A percentile compares a stretch with the other conserved stretches of the same genome.
phyloP scores from a whole-genome alignment of 2,113 vertebrate genomes.

The Dromaius novaehollandiae region DNA sequence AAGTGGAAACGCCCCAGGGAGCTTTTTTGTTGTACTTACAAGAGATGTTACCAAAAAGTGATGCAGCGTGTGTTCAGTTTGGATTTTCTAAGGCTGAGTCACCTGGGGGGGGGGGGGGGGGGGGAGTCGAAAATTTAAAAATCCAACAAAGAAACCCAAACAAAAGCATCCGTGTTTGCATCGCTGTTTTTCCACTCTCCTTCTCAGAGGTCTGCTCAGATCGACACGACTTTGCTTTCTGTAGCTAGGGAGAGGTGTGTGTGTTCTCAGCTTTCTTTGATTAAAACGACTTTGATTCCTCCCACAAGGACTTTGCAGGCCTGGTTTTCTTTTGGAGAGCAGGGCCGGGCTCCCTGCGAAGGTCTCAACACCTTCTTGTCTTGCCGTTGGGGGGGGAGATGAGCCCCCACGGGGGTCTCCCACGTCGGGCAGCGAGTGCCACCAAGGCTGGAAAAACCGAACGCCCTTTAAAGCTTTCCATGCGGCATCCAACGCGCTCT shows the following conservation, averaged over 20 bases:
- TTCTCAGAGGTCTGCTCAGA: neutral
- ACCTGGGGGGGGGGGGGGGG: neutral
- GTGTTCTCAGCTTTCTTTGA: neutral
- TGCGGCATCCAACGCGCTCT: neutral
- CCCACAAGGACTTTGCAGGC: neutral
- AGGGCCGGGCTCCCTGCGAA: neutral
- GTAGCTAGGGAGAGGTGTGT: neutral
- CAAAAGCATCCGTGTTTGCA: neutral
- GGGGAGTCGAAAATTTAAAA: neutral
- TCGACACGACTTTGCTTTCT: neutral
- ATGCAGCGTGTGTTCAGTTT: neutral
- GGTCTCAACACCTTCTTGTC: neutral
- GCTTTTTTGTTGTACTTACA: neutral
- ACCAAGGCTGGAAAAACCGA: neutral
- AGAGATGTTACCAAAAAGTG: neutral
- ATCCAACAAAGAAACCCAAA: slow-evolving; percentile 17
- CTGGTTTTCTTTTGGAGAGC: neutral
- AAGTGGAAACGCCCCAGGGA: neutral
- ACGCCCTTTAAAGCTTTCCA: neutral
- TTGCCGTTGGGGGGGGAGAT: neutral
- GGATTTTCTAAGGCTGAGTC: neutral
- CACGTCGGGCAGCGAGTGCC: neutral
- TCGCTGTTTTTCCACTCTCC: neutral
- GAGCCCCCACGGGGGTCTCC: neutral
- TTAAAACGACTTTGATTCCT: slow-evolving; percentile 29